Percentiles rank a stretch among this genome's conserved stretches.
Conservation (phyloP, 2,113 vertebrate species). For the Aphelocoma coerulescens region DNA sequence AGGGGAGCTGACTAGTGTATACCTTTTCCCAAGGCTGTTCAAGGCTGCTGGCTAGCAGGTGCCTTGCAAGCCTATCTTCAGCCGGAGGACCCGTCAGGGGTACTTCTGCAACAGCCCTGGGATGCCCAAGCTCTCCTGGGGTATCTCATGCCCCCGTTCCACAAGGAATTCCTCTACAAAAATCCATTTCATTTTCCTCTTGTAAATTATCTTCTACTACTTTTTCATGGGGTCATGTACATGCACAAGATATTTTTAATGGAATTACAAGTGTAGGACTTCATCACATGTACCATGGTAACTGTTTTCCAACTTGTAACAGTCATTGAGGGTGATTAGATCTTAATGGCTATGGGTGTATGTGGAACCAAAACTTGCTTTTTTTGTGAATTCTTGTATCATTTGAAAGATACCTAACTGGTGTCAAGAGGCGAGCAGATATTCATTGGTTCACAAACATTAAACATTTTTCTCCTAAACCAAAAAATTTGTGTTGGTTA, state of each 20-base stretch:
- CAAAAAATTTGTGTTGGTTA: not conserved
- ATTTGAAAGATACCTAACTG: not conserved
- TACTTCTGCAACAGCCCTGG: no score
- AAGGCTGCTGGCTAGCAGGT: no score
- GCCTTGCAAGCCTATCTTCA: no score
- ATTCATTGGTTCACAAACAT: not conserved
- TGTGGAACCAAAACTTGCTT: not conserved
- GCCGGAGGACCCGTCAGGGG: no score
- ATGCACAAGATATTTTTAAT: not conserved
- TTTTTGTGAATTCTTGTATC: not conserved
- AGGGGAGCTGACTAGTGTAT: no score
- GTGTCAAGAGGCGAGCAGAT: accelerated
- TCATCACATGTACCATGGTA: accelerated
- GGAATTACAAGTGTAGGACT: not conserved
- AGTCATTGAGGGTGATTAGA: not conserved
- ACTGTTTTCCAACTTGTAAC: not conserved
- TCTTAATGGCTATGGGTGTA: not conserved
- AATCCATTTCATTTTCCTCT: not conserved
- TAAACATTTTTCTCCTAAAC: not conserved
- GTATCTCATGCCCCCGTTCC: no score
- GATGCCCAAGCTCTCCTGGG: no score
- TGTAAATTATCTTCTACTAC: not conserved
- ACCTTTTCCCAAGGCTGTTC: no score
- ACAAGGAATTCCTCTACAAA: no score
- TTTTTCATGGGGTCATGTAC: not conserved